These are phyloP conservation scores for Cylloceria caligata DNA, from an alignment of 2,888 invertebrate species.

Conservation along the genomic window DNA sequence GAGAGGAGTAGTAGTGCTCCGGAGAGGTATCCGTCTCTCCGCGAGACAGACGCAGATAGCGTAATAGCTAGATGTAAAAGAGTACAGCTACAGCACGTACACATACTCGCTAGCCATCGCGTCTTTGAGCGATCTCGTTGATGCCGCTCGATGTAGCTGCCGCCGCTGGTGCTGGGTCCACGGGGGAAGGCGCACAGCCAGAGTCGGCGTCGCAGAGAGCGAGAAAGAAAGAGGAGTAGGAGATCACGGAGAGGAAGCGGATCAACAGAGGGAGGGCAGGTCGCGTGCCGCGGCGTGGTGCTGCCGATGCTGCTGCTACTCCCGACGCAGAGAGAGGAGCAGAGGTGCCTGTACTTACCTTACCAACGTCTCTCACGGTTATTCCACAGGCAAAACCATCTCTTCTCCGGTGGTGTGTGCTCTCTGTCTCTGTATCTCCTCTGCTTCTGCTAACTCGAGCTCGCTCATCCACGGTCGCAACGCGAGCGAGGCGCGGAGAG, in stretches of 20 bases:
- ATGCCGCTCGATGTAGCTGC: slow-evolving; percentile 51
- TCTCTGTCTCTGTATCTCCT: slow-evolving; percentile 62
- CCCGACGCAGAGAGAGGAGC: slow-evolving; percentile 75
- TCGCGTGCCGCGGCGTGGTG: slow-evolving; percentile 83
- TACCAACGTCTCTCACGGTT: slow-evolving; percentile 80
- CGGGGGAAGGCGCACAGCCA: slow-evolving; percentile 61
- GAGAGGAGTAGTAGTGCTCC: slow-evolving; percentile 61
- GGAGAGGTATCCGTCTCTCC: slow-evolving; percentile 33
- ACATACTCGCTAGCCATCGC: slow-evolving; percentile 20
- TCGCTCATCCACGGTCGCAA: slow-evolving; percentile 68
- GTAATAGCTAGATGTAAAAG: slow-evolving; percentile 39
- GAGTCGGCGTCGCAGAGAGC: slow-evolving; percentile 62
- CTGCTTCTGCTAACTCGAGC: slow-evolving; percentile 65
- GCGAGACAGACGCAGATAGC: slow-evolving; percentile 44
- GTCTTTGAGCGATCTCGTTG: slow-evolving; percentile 61
- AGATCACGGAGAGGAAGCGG: slow-evolving; percentile 65
- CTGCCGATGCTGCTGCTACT: slow-evolving; percentile 68
- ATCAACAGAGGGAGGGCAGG: slow-evolving; percentile 78
- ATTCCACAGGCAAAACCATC: slow-evolving; percentile 73
- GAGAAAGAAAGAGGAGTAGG: slow-evolving; percentile 67
- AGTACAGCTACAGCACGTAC: slow-evolving; percentile 39
- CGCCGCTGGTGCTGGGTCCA: slow-evolving; percentile 20
- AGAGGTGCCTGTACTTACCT: slow-evolving; percentile 77
- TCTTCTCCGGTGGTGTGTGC: slow-evolving; percentile 56
- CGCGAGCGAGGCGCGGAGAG: slow-evolving; percentile 31